Conservation (phyloP, 2,113 vertebrate species). For the Eira barbara region DNA sequence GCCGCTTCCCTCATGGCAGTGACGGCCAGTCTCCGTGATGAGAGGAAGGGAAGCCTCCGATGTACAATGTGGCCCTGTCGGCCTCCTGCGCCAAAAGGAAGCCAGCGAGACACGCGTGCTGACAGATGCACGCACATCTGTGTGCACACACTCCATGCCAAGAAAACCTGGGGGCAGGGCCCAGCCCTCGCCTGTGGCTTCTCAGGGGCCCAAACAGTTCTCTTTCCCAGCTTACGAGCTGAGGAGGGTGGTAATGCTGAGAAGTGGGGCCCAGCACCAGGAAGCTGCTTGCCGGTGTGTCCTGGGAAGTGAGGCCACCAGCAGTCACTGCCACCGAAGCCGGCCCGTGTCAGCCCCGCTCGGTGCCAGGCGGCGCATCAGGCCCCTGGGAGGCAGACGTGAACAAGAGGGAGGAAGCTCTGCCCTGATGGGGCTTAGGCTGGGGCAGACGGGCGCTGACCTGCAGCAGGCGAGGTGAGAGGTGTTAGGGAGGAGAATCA, state of each 20-base stretch:
- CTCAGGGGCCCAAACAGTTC: neutral
- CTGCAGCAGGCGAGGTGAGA: neutral
- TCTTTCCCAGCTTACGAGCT: neutral
- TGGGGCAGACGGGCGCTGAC: neutral
- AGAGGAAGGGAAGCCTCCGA: neutral
- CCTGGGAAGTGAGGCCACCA: neutral
- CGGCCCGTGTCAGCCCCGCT: neutral
- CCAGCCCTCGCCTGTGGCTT: neutral
- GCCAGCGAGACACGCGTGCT: neutral
- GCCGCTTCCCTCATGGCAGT: neutral
- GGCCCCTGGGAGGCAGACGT: neutral
- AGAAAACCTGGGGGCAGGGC: neutral
- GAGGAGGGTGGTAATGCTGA: neutral
- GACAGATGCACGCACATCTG: rapidly evolving
- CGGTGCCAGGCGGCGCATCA: rapidly evolving
- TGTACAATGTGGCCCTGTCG: neutral
- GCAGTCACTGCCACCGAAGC: neutral
- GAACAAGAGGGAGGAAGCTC: neutral
- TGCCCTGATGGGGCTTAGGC: neutral
- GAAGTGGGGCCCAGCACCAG: neutral
- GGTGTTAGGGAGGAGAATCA: rapidly evolving
- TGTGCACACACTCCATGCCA: rapidly evolving
- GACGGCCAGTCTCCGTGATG: neutral
- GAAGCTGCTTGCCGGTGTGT: neutral
- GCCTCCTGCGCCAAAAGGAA: rapidly evolving